Evolutionary conservation across 2,888 invertebrate species (phyloP).

Genomic region (Cinara cedri): DNA sequence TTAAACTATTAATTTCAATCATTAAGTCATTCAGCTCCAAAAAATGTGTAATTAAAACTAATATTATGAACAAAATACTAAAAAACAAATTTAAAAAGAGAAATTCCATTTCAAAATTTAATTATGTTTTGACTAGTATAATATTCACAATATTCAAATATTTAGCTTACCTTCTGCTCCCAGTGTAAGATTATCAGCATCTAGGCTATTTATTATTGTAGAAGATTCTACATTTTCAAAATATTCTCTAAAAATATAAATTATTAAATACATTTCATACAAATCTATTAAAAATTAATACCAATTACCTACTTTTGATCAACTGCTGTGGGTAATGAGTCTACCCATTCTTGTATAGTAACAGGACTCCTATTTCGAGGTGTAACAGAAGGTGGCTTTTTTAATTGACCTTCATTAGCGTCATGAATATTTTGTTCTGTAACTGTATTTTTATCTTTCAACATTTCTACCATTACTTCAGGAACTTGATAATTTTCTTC

Average conservation of each 20-base stretch:
- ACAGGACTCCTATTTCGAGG: slow-evolving; percentile 67
- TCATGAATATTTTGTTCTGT: slow-evolving; percentile 28
- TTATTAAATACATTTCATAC: background rate
- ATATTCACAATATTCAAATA: background rate
- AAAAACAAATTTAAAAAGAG: background rate
- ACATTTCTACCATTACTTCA: slow-evolving; percentile 37
- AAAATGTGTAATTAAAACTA: no score
- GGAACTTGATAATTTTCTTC: slow-evolving; percentile 37
- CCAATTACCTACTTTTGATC: slow-evolving; percentile 48
- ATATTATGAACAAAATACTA: background rate
- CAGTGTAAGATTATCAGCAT: slow-evolving; percentile 61
- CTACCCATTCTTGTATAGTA: slow-evolving; percentile 77
- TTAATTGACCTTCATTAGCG: slow-evolving; percentile 35
- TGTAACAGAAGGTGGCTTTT: slow-evolving; percentile 32
- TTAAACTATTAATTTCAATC: no score
- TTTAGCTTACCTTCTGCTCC: slow-evolving; percentile 62
- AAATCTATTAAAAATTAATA: background rate
- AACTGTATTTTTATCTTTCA: background rate
- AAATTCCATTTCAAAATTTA: background rate
- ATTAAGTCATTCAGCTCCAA: no score
- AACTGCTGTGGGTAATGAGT: slow-evolving; percentile 68
- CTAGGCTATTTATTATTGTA: slow-evolving; percentile 52
- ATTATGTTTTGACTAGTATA: background rate
- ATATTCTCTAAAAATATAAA: slow-evolving; percentile 54
- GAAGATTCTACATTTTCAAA: slow-evolving; percentile 36